phyloP scores from a whole-genome alignment of 2,797 vertebrate genomes.

The Pipistrellus nathusii region DNA sequence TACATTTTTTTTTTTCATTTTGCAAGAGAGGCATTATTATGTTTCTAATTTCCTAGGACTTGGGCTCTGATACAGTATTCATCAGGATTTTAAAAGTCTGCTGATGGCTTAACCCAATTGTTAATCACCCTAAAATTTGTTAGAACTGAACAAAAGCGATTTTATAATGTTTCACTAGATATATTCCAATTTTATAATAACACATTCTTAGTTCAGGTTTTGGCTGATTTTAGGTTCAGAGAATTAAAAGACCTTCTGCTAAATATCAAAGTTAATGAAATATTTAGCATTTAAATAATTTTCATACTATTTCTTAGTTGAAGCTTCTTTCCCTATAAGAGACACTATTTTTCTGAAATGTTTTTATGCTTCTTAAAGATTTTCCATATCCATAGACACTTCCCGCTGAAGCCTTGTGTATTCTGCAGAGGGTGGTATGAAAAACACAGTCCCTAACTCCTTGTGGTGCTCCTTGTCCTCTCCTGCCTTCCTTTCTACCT shows the following conservation, averaged over 20 bases:
- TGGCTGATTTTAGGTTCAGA: constrained; percentile 41
- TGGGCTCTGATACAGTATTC: constrained; percentile 33
- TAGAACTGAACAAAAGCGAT: constrained; percentile 48
- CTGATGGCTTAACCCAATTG: constrained; percentile 56
- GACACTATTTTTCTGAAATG: background rate
- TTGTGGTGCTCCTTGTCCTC: constrained; percentile 27
- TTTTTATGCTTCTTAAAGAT: constrained; percentile 30
- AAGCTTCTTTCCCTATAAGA: constrained; percentile 26
- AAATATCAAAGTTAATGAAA: constrained; percentile 62
- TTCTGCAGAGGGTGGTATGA: background rate
- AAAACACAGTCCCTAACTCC: constrained; percentile 47
- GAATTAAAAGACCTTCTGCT: constrained; percentile 41
- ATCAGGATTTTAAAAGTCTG: constrained; percentile 61
- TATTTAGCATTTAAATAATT: constrained; percentile 39
- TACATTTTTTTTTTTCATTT: constrained; percentile 30
- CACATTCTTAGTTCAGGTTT: constrained; percentile 39
- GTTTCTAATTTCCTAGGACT: constrained; percentile 38
- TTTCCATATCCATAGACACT: background rate
- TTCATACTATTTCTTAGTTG: constrained; percentile 22
- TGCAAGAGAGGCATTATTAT: constrained; percentile 52
- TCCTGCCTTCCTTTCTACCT: constrained; percentile 26
- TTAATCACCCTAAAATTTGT: constrained; percentile 51
- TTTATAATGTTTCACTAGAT: constrained; percentile 44
- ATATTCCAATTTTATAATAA: constrained; percentile 51
- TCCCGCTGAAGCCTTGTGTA: background rate